Conservation (phyloP, 2,113 vertebrate genomes). For the Pachycephala philippinensis region DNA sequence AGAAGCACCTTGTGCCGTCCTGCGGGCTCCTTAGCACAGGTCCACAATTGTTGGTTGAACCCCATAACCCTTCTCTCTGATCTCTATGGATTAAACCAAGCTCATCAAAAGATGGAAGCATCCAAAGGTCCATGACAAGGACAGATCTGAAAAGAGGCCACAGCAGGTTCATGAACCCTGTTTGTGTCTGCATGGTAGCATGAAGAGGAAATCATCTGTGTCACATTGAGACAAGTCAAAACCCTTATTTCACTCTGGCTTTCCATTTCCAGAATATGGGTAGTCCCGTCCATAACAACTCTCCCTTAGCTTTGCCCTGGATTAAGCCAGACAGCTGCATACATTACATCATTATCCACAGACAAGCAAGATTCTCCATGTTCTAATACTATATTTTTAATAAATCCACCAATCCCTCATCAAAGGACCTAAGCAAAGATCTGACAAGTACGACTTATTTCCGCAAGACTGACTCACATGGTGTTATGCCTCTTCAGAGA, state of each 20-base stretch:
- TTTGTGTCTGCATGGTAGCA: not conserved
- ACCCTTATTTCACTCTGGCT: not conserved
- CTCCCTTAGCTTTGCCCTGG: not conserved
- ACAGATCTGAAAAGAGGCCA: not conserved
- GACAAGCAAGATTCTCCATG: constrained; percentile 52
- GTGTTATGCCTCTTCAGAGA: not conserved
- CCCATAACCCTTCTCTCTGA: not conserved
- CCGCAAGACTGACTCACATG: not conserved
- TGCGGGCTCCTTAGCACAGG: not conserved
- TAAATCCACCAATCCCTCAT: constrained; percentile 23
- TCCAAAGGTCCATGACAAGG: not conserved
- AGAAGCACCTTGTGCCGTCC: not conserved
- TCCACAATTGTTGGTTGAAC: not conserved
- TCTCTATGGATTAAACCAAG: not conserved
- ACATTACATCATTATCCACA: constrained; percentile 33
- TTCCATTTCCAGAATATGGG: not conserved
- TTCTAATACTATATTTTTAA: constrained; percentile 40
- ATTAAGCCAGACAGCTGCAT: constrained; percentile 40
- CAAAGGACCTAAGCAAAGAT: not conserved
- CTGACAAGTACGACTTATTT: not conserved
- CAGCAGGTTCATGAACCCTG: not conserved
- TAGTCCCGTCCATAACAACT: not conserved
- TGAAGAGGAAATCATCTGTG: not conserved
- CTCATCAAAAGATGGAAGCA: not conserved
- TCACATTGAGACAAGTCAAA: not conserved